These are phyloP conservation scores for Orbicella faveolata DNA, from an alignment of 64 coral and sea anemone genomes.

Conservation along the genomic window DNA sequence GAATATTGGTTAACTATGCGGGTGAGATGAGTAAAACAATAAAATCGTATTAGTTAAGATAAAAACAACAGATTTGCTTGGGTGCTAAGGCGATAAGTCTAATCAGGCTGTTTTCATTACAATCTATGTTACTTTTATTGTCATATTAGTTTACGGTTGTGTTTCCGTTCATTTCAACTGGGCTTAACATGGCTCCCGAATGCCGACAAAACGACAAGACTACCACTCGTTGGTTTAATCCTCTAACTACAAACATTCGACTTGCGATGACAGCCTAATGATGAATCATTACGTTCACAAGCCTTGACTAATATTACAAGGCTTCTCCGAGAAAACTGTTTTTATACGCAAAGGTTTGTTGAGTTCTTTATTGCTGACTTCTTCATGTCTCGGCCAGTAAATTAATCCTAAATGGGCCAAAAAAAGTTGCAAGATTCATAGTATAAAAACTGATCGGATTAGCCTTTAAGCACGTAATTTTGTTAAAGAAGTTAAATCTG, in stretches of 20 bases:
- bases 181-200: slow-evolving; percentile 14
- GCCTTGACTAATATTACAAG: not conserved
- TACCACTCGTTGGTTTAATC: slow-evolving; percentile 17
- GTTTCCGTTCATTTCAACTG: slow-evolving; percentile 25
- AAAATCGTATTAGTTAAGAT: slow-evolving; percentile 18
- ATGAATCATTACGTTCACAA: not conserved
- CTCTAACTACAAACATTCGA: slow-evolving; percentile 30
- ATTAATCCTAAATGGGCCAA: not conserved
- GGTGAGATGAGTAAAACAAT: slow-evolving; percentile 16
- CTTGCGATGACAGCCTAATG: not conserved
- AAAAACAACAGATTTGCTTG: slow-evolving; percentile 37
- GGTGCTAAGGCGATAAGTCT: slow-evolving; percentile 36
- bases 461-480: not conserved
- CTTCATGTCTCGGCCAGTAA: not conserved
- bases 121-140: not conserved
- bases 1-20: slow-evolving; percentile 34
- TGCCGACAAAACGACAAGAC: not conserved
- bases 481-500: not conserved
- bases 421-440: not conserved
- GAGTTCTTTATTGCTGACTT: not conserved
- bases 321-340: not conserved
- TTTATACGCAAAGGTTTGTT: too few relatives aligned
- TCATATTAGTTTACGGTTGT: slow-evolving; percentile 12
- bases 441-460: not conserved
- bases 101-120: slow-evolving; percentile 10